phyloP scores from a whole-genome alignment of 2,113 vertebrate genomes.

The Melospiza georgiana region DNA sequence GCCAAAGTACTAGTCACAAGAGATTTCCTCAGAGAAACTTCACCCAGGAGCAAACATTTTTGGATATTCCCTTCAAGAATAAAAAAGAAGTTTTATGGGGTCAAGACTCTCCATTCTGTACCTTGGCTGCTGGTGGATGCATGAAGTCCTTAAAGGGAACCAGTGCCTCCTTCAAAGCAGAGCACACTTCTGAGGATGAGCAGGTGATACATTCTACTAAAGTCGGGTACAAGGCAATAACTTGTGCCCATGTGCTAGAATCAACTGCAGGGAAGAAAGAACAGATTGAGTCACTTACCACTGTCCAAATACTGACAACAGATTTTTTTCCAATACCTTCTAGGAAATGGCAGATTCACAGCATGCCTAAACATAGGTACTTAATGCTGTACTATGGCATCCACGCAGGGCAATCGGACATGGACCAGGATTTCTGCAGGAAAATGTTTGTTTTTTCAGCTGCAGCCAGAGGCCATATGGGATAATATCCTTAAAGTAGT shows the following conservation, averaged over 20 bases:
- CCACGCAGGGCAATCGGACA: background rate
- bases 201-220: constrained; percentile 97
- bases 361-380: background rate
- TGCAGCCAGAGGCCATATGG: background rate
- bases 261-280: constrained; percentile 84
- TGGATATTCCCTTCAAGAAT: constrained; percentile 64
- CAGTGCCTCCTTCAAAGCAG: constrained; percentile 94
- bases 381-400: background rate
- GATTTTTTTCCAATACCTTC: background rate
- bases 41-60: constrained; percentile 60
- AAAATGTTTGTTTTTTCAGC: background rate
- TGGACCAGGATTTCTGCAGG: background rate
- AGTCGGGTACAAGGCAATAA: constrained; percentile 96
- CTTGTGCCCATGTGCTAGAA: constrained; percentile 93
- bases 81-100: constrained; percentile 45
- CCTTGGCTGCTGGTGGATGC: constrained; percentile 92
- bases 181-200: constrained; percentile 94
- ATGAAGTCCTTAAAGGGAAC: constrained; percentile 99
- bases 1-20: constrained; percentile 72
- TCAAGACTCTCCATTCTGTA: constrained; percentile 98
- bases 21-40: constrained; percentile 68
- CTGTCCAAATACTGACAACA: background rate
- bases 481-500: background rate
- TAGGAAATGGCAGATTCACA: background rate
- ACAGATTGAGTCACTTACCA: background rate